phyloP scores from a whole-genome alignment of 2,888 invertebrate genomes.

The Oscheius sp. region DNA sequence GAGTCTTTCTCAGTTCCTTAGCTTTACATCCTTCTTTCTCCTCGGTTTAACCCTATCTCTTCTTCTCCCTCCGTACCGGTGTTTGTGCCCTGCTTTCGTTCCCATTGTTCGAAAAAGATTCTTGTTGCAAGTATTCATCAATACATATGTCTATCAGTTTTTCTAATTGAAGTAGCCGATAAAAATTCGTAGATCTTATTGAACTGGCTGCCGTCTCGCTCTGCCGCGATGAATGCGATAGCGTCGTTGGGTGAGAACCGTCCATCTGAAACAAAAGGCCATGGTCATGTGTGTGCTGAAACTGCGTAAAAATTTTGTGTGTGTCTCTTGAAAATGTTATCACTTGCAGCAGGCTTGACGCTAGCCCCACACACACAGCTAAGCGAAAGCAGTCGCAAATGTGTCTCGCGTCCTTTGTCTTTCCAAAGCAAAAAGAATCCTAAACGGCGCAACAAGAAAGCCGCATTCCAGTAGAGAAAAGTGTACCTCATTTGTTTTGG shows the following conservation, averaged over 20 bases:
- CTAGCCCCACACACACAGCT: neutral
- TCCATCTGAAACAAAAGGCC: conserved; percentile 23
- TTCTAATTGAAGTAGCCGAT: too few relatives aligned
- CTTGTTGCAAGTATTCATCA: neutral
- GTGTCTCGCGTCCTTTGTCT: conserved; percentile 31
- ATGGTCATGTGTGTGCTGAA: conserved; percentile 3
- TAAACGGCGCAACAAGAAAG: conserved; percentile 9
- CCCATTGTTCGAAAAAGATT: too few relatives aligned
- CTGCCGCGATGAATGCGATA: conserved; percentile 25
- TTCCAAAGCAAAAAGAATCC: conserved; percentile 6
- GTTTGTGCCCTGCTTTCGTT: too few relatives aligned
- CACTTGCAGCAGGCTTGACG: conserved; percentile 15
- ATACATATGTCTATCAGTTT: neutral
- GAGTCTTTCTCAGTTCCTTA: too few relatives aligned
- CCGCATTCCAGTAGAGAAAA: conserved; percentile 11
- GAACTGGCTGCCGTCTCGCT: conserved; percentile 21
- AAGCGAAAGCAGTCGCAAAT: conserved; percentile 21
- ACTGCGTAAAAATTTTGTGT: neutral
- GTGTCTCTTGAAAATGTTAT: conserved; percentile 10
- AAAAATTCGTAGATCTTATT: too few relatives aligned
- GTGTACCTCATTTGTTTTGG: neutral
- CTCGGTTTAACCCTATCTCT: too few relatives aligned
- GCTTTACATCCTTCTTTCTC: too few relatives aligned
- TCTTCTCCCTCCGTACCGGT: too few relatives aligned
- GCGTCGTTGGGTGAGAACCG: neutral